Conservation (phyloP, 2,888 invertebrate genomes). For the Aphelenchoides bicaudatus region DNA sequence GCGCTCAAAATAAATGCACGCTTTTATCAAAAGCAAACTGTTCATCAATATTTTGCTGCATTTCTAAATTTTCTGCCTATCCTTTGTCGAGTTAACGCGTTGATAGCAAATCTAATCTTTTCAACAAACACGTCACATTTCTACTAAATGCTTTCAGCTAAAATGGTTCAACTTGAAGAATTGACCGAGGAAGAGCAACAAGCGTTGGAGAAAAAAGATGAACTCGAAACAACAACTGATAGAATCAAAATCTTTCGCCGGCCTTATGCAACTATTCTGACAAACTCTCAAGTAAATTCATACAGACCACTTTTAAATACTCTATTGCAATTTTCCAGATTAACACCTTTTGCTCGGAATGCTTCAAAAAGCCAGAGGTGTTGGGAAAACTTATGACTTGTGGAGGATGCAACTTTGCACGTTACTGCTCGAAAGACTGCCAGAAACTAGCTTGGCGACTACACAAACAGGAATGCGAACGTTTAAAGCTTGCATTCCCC, state of each 20-base stretch:
- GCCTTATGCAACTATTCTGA: conserved; percentile 53
- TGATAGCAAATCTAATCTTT: too few relatives aligned
- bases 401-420: conserved; percentile 36
- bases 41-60: too few relatives aligned
- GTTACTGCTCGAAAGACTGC: conserved; percentile 55
- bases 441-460: conserved; percentile 50
- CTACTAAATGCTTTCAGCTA: too few relatives aligned
- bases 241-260: conserved; percentile 15
- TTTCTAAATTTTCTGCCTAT: too few relatives aligned
- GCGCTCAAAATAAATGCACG: too few relatives aligned
- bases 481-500: conserved; percentile 52
- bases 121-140: too few relatives aligned
- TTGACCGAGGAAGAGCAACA: too few relatives aligned
- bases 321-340: conserved; percentile 28
- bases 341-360: conserved; percentile 51
- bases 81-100: too few relatives aligned
- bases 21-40: too few relatives aligned
- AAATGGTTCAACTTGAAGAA: too few relatives aligned
- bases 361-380: conserved; percentile 41
- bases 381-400: conserved; percentile 48
- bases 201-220: too few relatives aligned
- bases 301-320: too few relatives aligned
- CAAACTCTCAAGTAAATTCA: conserved; percentile 37
- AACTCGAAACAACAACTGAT: conserved; percentile 16
- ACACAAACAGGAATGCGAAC: conserved; percentile 52